A percentile compares a stretch with the other conserved stretches of the same genome.
These are phyloP conservation scores for Trichogramma pretiosum DNA, from an alignment of 1,140 invertebrate genomes.

Conservation along the genomic window DNA sequence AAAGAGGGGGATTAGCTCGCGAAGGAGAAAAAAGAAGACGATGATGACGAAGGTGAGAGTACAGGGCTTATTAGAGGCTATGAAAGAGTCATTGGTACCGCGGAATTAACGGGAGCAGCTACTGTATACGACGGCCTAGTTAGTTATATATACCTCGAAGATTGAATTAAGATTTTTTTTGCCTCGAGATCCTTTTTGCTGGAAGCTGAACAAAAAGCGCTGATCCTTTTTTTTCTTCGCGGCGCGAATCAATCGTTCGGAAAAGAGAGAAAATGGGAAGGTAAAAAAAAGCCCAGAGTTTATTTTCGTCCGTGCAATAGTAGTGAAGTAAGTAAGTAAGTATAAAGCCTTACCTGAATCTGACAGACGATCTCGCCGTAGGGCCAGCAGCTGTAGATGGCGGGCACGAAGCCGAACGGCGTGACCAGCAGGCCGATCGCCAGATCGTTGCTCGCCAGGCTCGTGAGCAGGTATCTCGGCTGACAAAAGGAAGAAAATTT, in stretches of 20 bases:
- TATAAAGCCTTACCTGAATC: conserved; percentile 60
- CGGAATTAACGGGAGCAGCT: conserved; percentile 9
- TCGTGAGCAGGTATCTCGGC: conserved; percentile 75
- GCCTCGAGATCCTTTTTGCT: not conserved
- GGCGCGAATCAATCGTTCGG: not conserved
- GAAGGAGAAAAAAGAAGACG: not conserved
- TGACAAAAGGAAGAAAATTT: conserved; percentile 52
- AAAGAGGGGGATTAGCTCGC: not conserved
- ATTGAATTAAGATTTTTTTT: conserved; percentile 17
- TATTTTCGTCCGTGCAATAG: too few relatives aligned
- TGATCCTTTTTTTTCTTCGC: too few relatives aligned
- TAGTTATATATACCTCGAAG: too few relatives aligned
- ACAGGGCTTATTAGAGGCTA: conserved; percentile 4
- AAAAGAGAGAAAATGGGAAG: not conserved
- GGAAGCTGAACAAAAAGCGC: not conserved
- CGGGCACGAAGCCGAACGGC: conserved; percentile 69
- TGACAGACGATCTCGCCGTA: conserved; percentile 80
- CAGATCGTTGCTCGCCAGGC: conserved; percentile 72
- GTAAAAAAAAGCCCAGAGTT: too few relatives aligned
- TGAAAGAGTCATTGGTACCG: conserved; percentile 16
- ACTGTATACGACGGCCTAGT: not conserved
- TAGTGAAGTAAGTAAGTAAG: not conserved
- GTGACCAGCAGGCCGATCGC: conserved; percentile 75
- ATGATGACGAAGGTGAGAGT: not conserved
- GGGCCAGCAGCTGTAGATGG: conserved; percentile 78